Percentiles rank a stretch among this genome's conserved stretches.
Evolutionary conservation across 2,888 invertebrate genomes (phyloP).

Genomic region (Heteromurus nitidus): DNA sequence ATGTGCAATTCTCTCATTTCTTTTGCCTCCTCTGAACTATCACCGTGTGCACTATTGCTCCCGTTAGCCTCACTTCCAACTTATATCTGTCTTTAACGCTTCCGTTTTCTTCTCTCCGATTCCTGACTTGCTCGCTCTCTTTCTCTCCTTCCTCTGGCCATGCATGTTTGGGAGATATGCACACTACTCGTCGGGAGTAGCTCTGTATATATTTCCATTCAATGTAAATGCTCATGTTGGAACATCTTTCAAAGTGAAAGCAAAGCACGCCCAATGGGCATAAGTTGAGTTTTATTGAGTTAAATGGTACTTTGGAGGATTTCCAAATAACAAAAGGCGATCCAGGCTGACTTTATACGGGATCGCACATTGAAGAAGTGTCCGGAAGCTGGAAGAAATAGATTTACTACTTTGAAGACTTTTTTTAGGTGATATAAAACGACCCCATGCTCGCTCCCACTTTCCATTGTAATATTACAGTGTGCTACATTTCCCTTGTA

Average conservation of each 20-base stretch:
- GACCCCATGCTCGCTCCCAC: not conserved
- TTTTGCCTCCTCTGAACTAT: conserved; percentile 15
- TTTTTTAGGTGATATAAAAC: not conserved
- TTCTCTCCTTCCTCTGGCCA: too few relatives aligned
- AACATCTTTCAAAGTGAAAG: conserved; percentile 64
- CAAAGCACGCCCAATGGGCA: conserved; percentile 64
- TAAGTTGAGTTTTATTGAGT: conserved; percentile 68
- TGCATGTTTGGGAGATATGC: too few relatives aligned
- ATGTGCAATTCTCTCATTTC: conserved; percentile 27
- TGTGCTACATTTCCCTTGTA: not conserved
- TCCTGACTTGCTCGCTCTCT: too few relatives aligned
- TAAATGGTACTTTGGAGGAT: conserved; percentile 64
- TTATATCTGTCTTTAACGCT: conserved; percentile 41
- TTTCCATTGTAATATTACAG: not conserved
- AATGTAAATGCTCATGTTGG: conserved; percentile 57
- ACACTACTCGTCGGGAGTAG: too few relatives aligned
- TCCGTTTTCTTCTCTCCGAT: conserved; percentile 17
- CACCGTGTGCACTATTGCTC: conserved; percentile 49
- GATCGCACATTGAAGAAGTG: conserved; percentile 39
- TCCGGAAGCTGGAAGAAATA: conserved; percentile 61
- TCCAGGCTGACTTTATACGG: conserved; percentile 42
- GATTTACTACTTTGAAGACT: conserved; percentile 34
- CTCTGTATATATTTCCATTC: conserved; percentile 39
- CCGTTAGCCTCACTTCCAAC: conserved; percentile 32
- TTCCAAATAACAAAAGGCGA: conserved; percentile 63